These are phyloP conservation scores for Mus pahari DNA, from an alignment of 2,113 vertebrate genomes.

Conservation along the genomic window DNA sequence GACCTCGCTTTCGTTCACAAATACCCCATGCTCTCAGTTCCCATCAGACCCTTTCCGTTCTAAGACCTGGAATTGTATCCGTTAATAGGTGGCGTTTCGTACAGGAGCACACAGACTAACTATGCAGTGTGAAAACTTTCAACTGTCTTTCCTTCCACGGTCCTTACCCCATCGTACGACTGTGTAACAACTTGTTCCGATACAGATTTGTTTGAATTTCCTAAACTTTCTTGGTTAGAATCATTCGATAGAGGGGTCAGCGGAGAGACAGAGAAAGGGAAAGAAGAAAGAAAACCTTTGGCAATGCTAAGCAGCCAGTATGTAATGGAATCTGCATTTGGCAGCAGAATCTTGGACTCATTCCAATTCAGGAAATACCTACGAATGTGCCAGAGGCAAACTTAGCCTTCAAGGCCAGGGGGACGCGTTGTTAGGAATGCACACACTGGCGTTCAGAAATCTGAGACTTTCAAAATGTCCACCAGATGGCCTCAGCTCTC, in stretches of 20 bases:
- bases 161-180: no score
- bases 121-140: not conserved
- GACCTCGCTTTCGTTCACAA: not conserved
- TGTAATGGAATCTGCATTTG: slow-evolving; percentile 28
- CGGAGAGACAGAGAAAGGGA: not conserved
- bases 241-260: rapidly evolving
- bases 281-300: not conserved
- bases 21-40: not conserved
- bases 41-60: not conserved
- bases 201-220: not conserved
- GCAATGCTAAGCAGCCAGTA: not conserved
- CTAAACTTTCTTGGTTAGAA: not conserved
- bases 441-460: not conserved
- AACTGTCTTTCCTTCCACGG: not conserved
- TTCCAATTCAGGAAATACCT: slow-evolving; percentile 70
- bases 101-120: not conserved
- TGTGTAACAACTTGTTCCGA: not conserved
- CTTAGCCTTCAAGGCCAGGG: not conserved
- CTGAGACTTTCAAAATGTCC: slow-evolving; percentile 65
- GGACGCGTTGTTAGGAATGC: rapidly evolving
- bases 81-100: not conserved
- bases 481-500: slow-evolving; percentile 79
- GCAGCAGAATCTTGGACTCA: slow-evolving; percentile 39
- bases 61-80: not conserved
- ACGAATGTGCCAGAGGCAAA: not conserved